These are phyloP conservation scores for Onychomys torridus DNA, from an alignment of 2,797 vertebrate species.

Conservation along the genomic window DNA sequence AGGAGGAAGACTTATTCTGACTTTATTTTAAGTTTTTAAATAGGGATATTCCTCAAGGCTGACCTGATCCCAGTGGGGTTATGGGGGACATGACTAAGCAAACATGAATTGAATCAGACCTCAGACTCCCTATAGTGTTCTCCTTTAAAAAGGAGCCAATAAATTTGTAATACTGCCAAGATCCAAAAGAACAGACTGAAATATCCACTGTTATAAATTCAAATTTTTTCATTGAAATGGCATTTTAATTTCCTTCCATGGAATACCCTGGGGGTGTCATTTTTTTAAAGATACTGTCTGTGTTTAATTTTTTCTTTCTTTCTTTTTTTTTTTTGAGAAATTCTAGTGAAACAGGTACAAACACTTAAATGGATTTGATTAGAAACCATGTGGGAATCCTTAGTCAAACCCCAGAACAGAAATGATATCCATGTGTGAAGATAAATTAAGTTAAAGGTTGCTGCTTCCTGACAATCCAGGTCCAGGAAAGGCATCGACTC, in stretches of 20 bases:
- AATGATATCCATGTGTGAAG: conserved; percentile 9
- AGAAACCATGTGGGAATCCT: conserved; percentile 10
- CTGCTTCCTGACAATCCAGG: conserved; percentile 55
- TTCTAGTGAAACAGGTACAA: conserved; percentile 45
- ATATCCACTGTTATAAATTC: conserved; percentile 78
- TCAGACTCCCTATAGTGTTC: conserved; percentile 67
- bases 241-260: conserved; percentile 73
- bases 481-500: background rate
- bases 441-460: background rate
- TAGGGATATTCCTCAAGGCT: conserved; percentile 35
- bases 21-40: conserved; percentile 53
- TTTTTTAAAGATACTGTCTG: conserved; percentile 24
- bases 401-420: conserved; percentile 26
- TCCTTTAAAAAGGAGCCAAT: conserved; percentile 56
- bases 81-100: conserved; percentile 53
- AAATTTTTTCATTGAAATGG: conserved; percentile 77
- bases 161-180: conserved; percentile 74
- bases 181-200: conserved; percentile 78
- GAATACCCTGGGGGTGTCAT: background rate
- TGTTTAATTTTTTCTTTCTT: conserved; percentile 17
- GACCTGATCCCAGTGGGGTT: conserved; percentile 68
- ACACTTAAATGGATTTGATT: conserved; percentile 50
- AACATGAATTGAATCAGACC: conserved; percentile 72
- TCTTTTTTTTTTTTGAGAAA: background rate
- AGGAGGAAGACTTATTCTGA: conserved; percentile 39